Evolutionary conservation across 2,888 invertebrate species (phyloP).

Genomic region (Agrotis clavis): DNA sequence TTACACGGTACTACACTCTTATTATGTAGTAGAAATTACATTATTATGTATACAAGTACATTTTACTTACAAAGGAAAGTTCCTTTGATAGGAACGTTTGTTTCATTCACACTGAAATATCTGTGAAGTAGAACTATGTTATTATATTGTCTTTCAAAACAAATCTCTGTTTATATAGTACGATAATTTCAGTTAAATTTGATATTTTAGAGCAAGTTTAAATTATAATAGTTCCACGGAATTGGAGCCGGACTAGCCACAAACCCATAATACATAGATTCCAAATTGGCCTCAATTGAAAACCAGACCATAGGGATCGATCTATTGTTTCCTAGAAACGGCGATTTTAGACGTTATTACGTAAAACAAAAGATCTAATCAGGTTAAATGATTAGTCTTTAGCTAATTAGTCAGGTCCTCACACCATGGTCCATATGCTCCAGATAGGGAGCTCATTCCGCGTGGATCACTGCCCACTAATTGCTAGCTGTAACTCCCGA

Average conservation of each 20-base stretch:
- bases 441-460: slow-evolving; percentile 51
- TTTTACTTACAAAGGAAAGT: neutral
- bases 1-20: too few relatives aligned
- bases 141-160: neutral
- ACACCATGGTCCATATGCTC: slow-evolving; percentile 14
- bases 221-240: slow-evolving; percentile 9
- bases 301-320: neutral
- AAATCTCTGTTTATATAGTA: neutral
- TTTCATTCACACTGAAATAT: neutral
- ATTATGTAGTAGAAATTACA: too few relatives aligned
- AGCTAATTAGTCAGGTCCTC: slow-evolving; percentile 5
- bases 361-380: neutral
- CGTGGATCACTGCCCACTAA: slow-evolving; percentile 58
- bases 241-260: slow-evolving; percentile 8
- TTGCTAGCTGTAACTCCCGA: slow-evolving; percentile 50
- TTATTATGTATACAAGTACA: neutral
- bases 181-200: neutral
- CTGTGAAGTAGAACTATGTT: neutral
- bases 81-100: neutral
- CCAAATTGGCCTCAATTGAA: slow-evolving; percentile 17
- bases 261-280: slow-evolving; percentile 3
- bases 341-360: neutral
- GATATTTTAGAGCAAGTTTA: neutral
- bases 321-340: neutral
- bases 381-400: neutral